Conservation (phyloP, 2,797 vertebrate species). For the Ceryle rudis region DNA sequence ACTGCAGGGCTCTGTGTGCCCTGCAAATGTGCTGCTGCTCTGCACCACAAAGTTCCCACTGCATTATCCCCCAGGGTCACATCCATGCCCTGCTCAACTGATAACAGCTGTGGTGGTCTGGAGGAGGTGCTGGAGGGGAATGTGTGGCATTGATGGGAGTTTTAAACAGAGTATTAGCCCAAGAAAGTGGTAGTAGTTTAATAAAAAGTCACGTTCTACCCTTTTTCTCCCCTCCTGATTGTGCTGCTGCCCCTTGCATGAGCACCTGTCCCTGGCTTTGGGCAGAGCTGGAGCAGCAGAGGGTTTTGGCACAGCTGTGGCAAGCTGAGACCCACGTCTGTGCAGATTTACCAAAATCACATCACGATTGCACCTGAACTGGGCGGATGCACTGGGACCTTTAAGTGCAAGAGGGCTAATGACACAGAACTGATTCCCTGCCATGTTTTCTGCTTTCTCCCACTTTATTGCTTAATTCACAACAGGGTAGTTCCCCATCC, state of each 20-base stretch:
- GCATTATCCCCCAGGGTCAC: not conserved
- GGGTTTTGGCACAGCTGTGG: not conserved
- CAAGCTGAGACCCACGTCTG: not conserved
- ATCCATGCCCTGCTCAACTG: not conserved
- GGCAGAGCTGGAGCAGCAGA: accelerated
- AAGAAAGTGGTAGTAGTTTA: not conserved
- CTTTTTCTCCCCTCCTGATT: not conserved
- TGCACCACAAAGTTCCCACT: not conserved
- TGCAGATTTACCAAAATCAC: not conserved
- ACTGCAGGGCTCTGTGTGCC: not conserved
- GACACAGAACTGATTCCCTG: not conserved
- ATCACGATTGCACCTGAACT: not conserved
- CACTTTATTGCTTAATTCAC: not conserved
- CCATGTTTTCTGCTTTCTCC: not conserved
- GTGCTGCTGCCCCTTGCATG: accelerated
- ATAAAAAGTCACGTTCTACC: not conserved
- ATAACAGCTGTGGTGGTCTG: accelerated
- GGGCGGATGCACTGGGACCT: accelerated
- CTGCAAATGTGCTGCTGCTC: not conserved
- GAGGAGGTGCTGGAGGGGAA: not conserved
- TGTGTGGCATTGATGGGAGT: accelerated
- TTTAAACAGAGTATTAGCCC: not conserved
- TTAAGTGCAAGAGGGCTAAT: not conserved
- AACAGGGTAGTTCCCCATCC: not conserved
- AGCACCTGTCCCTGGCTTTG: not conserved